A percentile compares a stretch with the other conserved stretches of the same genome.
Evolutionary conservation across 2,113 vertebrate genomes (phyloP).

Genomic region (Tetrao urogallus): DNA sequence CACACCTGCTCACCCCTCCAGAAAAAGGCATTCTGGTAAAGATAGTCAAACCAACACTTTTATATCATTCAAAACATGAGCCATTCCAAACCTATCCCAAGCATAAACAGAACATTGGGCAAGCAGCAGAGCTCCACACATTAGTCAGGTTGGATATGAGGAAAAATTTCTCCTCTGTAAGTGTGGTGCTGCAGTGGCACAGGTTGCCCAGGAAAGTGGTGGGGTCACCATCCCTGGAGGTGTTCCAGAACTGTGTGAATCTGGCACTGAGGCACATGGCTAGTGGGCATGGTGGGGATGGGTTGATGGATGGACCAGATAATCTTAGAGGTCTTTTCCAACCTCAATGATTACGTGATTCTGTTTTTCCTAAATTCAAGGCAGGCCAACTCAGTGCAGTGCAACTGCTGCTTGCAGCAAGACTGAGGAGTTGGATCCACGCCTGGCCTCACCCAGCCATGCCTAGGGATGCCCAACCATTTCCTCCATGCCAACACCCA

Average conservation of each 20-base stretch:
- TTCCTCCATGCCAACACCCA: not conserved
- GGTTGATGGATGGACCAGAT: no score
- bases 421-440: not conserved
- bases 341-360: no score
- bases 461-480: not conserved
- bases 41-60: rapidly evolving
- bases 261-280: no score
- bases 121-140: not conserved
- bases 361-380: not conserved
- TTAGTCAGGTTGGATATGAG: no score
- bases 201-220: no score
- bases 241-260: no score
- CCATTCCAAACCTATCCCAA: not conserved
- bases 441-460: not conserved
- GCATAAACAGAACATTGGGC: rapidly evolving
- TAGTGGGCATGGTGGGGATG: no score
- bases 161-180: no score
- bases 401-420: rapidly evolving
- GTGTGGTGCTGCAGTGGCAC: no score
- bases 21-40: not conserved
- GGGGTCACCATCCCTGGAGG: no score
- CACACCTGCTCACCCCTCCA: not conserved
- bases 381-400: not conserved
- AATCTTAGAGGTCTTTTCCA: no score
- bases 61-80: not conserved